These are phyloP conservation scores for Allobates femoralis DNA, from an alignment of 2,797 vertebrate genomes.

Conservation along the genomic window DNA sequence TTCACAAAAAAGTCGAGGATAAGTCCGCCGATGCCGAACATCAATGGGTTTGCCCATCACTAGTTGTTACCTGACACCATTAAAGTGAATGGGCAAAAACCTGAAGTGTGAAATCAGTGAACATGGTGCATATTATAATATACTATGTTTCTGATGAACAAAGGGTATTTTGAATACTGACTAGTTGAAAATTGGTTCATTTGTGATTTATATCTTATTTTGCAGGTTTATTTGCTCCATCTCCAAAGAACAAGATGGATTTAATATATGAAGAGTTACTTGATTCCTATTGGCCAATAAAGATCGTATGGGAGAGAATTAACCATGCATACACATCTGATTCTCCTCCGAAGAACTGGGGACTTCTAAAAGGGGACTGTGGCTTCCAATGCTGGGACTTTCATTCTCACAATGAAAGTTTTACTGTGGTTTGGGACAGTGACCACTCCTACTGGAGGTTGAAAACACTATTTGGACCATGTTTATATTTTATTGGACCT, in stretches of 20 bases:
- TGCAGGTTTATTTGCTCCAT: neutral
- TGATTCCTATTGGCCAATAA: constrained; percentile 19
- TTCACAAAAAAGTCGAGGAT: too few relatives aligned
- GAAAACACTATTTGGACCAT: neutral
- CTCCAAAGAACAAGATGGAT: neutral
- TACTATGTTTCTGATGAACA: too few relatives aligned
- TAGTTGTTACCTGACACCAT: too few relatives aligned
- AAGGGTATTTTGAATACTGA: too few relatives aligned
- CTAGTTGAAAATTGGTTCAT: too few relatives aligned
- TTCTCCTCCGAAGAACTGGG: neutral
- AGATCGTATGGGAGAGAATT: constrained; percentile 36
- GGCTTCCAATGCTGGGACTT: constrained; percentile 13
- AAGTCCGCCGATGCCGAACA: too few relatives aligned
- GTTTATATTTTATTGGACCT: constrained; percentile 10
- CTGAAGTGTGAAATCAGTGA: too few relatives aligned
- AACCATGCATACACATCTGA: constrained; percentile 29
- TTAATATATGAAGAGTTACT: too few relatives aligned
- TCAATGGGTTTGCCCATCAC: too few relatives aligned
- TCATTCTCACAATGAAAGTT: neutral
- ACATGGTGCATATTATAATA: too few relatives aligned
- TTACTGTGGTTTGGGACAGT: constrained; percentile 5
- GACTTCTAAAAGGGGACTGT: constrained; percentile 12
- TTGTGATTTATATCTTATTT: neutral
- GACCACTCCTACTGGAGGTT: constrained; percentile 20
- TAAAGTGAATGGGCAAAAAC: too few relatives aligned